A percentile compares a stretch with the other conserved stretches of the same genome.
Evolutionary conservation across 2,797 vertebrate genomes (phyloP).

Genomic region (Clarias pachynema): DNA sequence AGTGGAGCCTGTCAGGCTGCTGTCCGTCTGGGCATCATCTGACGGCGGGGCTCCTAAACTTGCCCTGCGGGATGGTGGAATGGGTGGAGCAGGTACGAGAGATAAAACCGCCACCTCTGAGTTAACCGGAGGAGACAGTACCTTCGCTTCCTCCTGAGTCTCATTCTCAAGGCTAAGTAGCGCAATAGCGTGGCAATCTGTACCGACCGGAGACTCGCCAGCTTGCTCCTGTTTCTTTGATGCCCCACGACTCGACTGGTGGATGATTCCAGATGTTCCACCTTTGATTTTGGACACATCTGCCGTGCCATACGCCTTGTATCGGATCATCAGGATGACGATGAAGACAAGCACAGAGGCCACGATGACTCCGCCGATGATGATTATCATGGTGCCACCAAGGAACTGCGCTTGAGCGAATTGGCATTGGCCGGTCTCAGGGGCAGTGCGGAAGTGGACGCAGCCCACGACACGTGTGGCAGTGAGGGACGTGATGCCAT

Average conservation of each 20-base stretch:
- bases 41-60: slow-evolving; percentile 75
- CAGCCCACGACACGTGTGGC: slow-evolving; percentile 88
- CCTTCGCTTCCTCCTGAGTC: slow-evolving; percentile 72
- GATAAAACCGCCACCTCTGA: slow-evolving; percentile 64
- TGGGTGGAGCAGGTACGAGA: not conserved
- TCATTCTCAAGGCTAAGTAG: slow-evolving; percentile 75
- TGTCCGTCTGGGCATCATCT: slow-evolving; percentile 81
- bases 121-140: slow-evolving; percentile 62
- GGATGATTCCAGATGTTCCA: not conserved
- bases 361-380: slow-evolving; percentile 85
- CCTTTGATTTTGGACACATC: slow-evolving; percentile 58
- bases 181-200: slow-evolving; percentile 77
- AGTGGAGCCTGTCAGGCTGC: slow-evolving; percentile 81
- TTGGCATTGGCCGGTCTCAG: slow-evolving; percentile 81
- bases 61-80: slow-evolving; percentile 62
- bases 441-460: slow-evolving; percentile 87
- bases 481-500: slow-evolving; percentile 85
- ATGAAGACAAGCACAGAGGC: slow-evolving; percentile 91
- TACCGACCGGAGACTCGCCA: slow-evolving; percentile 64
- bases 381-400: slow-evolving; percentile 87
- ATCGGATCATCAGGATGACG: slow-evolving; percentile 94
- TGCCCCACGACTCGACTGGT: slow-evolving; percentile 64
- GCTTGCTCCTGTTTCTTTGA: slow-evolving; percentile 74
- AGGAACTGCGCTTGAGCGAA: slow-evolving; percentile 87
- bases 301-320: slow-evolving; percentile 84